Base-by-base conservation (phyloP, 2,888 invertebrate species). In the Adelphocoris suturalis region DNA sequence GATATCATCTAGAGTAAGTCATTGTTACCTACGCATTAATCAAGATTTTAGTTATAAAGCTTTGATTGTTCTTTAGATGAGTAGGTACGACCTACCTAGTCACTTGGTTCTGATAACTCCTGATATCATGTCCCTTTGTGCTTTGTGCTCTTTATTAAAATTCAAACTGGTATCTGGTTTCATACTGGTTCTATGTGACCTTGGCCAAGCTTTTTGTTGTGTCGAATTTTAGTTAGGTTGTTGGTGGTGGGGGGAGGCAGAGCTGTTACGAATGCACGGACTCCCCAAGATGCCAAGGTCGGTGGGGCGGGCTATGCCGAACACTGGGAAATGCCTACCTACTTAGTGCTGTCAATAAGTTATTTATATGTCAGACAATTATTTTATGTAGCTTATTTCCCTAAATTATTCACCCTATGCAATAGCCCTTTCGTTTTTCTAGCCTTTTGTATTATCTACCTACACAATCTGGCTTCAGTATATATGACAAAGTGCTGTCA, bases 321-420 rank as follows among this genome's bases (percentile, higher is more conserved):
- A 68, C 68, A 68, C 68, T 68, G 68, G 68, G 23, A 68, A 68
- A 68, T 23, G 11, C 52, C 52, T 68, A 68, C 68, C 68, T 19
- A 37, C 37, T 7, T 2, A 2, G 2, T 37, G 2, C 37, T 37
- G 37, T 37, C 37, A 37, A 37, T 37, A 37, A 37, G 2, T 7
- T 37, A 37, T 37, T 37, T 37, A 37, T 37, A 37, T 2, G 37
- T 4, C 2, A 37, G 37, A 37, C 7, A 37, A 37, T n/a, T n/a
- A n/a, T n/a, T n/a, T n/a, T n/a, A 37, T 37, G 37, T 37, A 4
- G 37, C 37, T 37, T 2, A 7, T 37, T 4, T 37, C 37, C 7
- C 37, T 7, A 37, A 2, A 37, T 37, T 37, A 37, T 37, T 37
- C 37, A 37, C 3, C 37, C 2, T 37, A 37, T 37, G 37, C 7